Evolutionary conservation across 2,113 vertebrate genomes (phyloP).

Genomic region (Indicator indicator): DNA sequence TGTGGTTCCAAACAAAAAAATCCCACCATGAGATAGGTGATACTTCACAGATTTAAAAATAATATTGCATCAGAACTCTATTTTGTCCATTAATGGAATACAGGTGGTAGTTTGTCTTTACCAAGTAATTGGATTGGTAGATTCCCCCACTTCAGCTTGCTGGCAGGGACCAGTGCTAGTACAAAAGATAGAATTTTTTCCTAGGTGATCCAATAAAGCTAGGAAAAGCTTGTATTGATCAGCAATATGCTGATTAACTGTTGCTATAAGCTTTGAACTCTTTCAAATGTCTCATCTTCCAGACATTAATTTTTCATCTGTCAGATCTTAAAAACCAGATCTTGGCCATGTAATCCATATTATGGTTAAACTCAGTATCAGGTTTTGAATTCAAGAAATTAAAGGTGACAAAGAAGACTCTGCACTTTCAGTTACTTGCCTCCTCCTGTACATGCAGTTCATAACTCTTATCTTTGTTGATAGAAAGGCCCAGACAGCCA

Average conservation of each 20-base stretch:
- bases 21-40: neutral
- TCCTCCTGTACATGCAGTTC: neutral
- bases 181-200: neutral
- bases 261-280: neutral
- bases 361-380: neutral
- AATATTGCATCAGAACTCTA: neutral
- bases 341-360: neutral
- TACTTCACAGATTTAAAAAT: slow-evolving; percentile 9
- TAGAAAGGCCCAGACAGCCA: neutral
- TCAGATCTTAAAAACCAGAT: neutral
- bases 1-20: neutral
- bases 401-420: neutral
- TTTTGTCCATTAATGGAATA: neutral
- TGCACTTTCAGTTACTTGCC: neutral
- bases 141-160: neutral
- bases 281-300: neutral
- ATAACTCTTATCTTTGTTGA: neutral
- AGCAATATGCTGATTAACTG: neutral
- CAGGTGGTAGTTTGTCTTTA: neutral
- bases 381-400: neutral
- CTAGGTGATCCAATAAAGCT: neutral
- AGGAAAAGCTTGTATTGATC: neutral
- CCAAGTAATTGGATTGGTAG: neutral
- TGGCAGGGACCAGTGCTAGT: neutral
- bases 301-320: neutral